phyloP scores from a whole-genome alignment of 2,113 vertebrate species.

The Dendropsophus ebraccatus region DNA sequence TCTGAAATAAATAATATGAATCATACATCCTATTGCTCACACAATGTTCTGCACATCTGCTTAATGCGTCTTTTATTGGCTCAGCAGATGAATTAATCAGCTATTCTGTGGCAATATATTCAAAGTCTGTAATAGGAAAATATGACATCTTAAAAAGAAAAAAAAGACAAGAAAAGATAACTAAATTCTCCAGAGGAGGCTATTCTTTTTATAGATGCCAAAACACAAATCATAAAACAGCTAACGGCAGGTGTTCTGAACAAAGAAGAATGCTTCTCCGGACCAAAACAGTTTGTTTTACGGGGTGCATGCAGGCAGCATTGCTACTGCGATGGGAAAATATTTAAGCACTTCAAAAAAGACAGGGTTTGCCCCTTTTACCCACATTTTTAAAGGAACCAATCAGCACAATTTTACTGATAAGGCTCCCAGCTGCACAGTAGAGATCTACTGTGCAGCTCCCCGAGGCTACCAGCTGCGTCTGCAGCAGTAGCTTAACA shows the following conservation, averaged over 20 bases:
- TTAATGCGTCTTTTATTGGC: slow-evolving; percentile 67
- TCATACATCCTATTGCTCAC: slow-evolving; percentile 63
- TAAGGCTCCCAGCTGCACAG: too few relatives aligned
- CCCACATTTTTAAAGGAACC: too few relatives aligned
- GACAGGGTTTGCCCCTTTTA: not conserved
- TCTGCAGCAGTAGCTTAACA: too few relatives aligned
- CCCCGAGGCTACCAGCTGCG: too few relatives aligned
- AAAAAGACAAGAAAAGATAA: slow-evolving; percentile 17
- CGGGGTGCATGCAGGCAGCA: not conserved
- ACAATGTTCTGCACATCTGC: slow-evolving; percentile 65
- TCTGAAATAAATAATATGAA: slow-evolving; percentile 64
- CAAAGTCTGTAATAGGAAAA: slow-evolving; percentile 55
- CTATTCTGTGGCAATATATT: slow-evolving; percentile 64
- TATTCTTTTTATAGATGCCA: slow-evolving; percentile 62
- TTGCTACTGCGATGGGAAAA: not conserved
- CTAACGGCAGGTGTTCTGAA: slow-evolving; percentile 48
- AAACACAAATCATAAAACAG: slow-evolving; percentile 60
- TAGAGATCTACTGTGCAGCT: too few relatives aligned
- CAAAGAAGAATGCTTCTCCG: not conserved
- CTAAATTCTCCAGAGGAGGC: slow-evolving; percentile 20
- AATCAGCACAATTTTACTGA: too few relatives aligned
- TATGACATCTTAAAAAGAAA: slow-evolving; percentile 57
- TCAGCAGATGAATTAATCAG: slow-evolving; percentile 68
- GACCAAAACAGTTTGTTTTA: not conserved
- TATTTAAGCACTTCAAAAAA: not conserved